Base-by-base conservation (phyloP, 1,140 invertebrate genomes). In the Episyrphus balteatus region DNA sequence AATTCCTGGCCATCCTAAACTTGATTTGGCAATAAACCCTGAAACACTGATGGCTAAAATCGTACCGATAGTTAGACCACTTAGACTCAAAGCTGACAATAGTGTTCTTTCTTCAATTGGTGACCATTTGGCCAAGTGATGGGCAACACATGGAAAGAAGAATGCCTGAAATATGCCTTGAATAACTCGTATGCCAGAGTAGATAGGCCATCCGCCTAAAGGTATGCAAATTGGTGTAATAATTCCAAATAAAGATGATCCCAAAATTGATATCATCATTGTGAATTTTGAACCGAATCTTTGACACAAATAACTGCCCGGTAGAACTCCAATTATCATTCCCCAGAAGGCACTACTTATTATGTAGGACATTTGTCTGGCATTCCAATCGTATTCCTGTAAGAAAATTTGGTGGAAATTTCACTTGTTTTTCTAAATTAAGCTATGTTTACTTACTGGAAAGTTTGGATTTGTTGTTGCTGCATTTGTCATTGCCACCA, bases 141-240 rank as follows among this genome's bases (percentile, higher is more conserved):
- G 81, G 56, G 92, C 88, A 7, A 87, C 73, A 37, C 79, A 78
- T 0, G 90, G 89, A 58, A 86, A 84, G 26, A 87, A 73, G 5
- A 86, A 76, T 14, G 88, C 90, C 71, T 92, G 81, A 36, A 72
- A 75, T 1, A 93, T 62, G 0, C 91, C 91, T 62, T 86, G 81
- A 0, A 86, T 48, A 0, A 90, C 77, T 34, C 90, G 74, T n/a
- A 79, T 70, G 57, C 69, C 64, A 56, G 60, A 65, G 19, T 84
- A 70, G 21, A 76, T 70, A 59, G 79, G 61, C 78, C 79, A 83
- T 3, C 75, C 78, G 17, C 66, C 59, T 55, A 56, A 64, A 3
- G 55, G 50, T 6, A 54, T 50, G 50, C 46, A 52, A 46, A 53
- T 60, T 3, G 74, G 76, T 42, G 61, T 76, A 12, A 73, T 56